A percentile compares a stretch with the other conserved stretches of the same genome.
phyloP scores from a whole-genome alignment of 2,797 vertebrate genomes.

The Cryptoprocta ferox region DNA sequence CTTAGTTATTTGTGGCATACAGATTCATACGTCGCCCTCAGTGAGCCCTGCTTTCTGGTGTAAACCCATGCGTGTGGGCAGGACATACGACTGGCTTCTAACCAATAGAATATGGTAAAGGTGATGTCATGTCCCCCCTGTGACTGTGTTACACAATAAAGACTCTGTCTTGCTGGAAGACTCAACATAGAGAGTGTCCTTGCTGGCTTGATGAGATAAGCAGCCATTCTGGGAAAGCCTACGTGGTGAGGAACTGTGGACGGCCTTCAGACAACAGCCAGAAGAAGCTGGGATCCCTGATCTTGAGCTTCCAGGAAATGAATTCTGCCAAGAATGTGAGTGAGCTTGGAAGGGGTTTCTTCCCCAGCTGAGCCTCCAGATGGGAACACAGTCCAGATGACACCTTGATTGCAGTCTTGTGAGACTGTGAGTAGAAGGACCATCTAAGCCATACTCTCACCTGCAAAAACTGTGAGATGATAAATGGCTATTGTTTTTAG shows the following conservation, averaged over 20 bases:
- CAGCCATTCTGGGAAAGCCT: not conserved
- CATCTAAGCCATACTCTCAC: not conserved
- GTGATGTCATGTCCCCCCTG: not conserved
- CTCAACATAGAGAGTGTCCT: not conserved
- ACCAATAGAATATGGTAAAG: not conserved
- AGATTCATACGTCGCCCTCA: not conserved
- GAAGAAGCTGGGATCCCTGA: not conserved
- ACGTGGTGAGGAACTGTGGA: not conserved
- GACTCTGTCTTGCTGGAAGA: not conserved
- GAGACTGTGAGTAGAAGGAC: not conserved
- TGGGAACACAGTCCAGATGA: not conserved
- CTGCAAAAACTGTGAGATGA: not conserved
- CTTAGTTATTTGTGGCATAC: not conserved
- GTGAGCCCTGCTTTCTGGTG: not conserved
- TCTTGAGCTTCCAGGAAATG: not conserved
- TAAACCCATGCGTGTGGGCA: not conserved
- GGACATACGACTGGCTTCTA: not conserved
- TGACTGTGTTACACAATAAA: not conserved
- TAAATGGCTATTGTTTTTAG: not conserved
- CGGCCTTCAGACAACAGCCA: not conserved
- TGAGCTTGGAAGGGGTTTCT: not conserved
- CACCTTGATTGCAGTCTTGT: not conserved
- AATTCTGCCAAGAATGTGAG: slow-evolving; percentile 8
- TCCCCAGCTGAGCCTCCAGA: not conserved
- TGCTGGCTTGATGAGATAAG: not conserved